phyloP scores from a whole-genome alignment of 2,888 invertebrate species.

The Parthenolecanium corni region DNA sequence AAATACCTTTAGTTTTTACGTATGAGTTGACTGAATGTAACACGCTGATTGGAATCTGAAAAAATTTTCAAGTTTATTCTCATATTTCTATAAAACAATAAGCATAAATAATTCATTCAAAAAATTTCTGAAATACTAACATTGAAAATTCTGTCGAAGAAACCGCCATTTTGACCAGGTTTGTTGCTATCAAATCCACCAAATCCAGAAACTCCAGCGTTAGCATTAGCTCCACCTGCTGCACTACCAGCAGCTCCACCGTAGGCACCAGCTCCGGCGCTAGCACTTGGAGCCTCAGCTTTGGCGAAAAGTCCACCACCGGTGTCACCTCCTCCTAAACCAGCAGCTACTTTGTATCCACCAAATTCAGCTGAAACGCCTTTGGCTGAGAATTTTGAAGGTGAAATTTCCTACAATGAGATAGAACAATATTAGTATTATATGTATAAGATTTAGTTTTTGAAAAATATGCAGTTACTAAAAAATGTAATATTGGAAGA shows the following conservation, averaged over 20 bases:
- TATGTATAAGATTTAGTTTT: too few species aligned
- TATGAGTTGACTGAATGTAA: slow-evolving; percentile 34
- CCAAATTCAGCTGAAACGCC: slow-evolving; percentile 34
- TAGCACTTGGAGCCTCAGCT: slow-evolving; percentile 29
- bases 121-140: slow-evolving; percentile 27
- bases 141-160: slow-evolving; percentile 33
- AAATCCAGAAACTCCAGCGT: slow-evolving; percentile 14
- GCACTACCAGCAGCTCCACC: slow-evolving; percentile 20
- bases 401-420: slow-evolving; percentile 25
- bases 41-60: slow-evolving; percentile 35
- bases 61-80: too few species aligned
- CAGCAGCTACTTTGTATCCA: slow-evolving; percentile 33
- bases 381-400: slow-evolving; percentile 19
- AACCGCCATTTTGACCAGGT: slow-evolving; percentile 14
- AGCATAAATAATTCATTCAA: neutral
- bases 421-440: too few species aligned
- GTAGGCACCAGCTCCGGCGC: slow-evolving; percentile 29
- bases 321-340: slow-evolving; percentile 30
- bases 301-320: slow-evolving; percentile 29
- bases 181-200: slow-evolving; percentile 4
- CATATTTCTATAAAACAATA: too few species aligned
- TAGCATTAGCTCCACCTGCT: slow-evolving; percentile 15
- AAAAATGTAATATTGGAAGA: too few species aligned
- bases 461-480: too few species aligned
- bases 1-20: slow-evolving; percentile 31